Conservation (phyloP, 2,797 vertebrate species). For the Anabacerthia variegaticeps region DNA sequence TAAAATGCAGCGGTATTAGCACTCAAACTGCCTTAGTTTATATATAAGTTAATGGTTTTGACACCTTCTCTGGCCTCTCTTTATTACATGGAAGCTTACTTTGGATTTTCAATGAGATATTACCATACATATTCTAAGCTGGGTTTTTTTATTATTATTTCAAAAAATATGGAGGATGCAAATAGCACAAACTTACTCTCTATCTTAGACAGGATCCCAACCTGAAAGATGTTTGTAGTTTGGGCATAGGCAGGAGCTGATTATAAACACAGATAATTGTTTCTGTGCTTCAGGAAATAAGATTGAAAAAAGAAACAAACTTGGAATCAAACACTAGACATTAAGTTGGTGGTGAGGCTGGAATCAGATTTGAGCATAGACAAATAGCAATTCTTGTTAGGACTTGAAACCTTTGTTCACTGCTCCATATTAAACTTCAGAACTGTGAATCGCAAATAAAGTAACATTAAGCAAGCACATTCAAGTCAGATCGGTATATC, state of each 20-base stretch:
- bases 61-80: not conserved
- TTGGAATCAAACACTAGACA: not conserved
- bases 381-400: not conserved
- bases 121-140: not conserved
- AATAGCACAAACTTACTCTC: not conserved
- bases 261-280: not conserved
- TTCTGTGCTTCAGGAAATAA: not conserved
- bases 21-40: not conserved
- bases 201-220: not conserved
- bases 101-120: not conserved
- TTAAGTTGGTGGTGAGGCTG: not conserved
- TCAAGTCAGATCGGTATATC: not conserved
- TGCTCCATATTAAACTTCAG: not conserved
- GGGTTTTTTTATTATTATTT: not conserved
- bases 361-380: not conserved
- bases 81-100: not conserved
- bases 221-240: not conserved
- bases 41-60: not conserved
- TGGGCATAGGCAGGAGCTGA: not conserved
- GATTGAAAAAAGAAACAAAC: not conserved
- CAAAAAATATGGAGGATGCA: not conserved
- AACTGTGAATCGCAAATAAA: not conserved
- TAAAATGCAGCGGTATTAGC: not conserved
- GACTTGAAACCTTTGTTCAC: not conserved
- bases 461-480: not conserved